A percentile compares a stretch with the other conserved stretches of the same genome.
These are phyloP conservation scores for Philopedon plagiatum DNA, from an alignment of 2,888 invertebrate genomes.

Conservation along the genomic window DNA sequence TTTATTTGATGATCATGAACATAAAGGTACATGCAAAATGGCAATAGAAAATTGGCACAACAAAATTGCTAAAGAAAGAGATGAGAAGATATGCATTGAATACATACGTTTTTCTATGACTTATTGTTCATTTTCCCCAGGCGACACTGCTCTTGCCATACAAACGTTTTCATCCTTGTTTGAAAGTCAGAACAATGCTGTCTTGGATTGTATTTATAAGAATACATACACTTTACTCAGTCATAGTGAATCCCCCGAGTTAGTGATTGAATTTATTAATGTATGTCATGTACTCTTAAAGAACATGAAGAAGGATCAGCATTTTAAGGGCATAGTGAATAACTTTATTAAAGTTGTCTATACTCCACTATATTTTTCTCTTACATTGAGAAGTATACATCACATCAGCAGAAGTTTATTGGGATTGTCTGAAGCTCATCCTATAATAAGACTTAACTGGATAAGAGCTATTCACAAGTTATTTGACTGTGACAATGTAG, in stretches of 20 bases:
- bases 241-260: constrained; percentile 2
- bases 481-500: background rate
- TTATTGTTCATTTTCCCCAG: background rate
- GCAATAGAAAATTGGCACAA: constrained; percentile 1
- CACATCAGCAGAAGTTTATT: constrained; percentile 7
- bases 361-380: constrained; percentile 14
- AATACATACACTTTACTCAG: constrained; percentile 38
- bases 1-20: background rate
- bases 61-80: constrained; percentile 16
- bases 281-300: constrained; percentile 36
- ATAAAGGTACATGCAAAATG: background rate
- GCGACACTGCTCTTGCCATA: background rate
- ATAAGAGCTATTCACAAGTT: constrained; percentile 23
- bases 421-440: constrained; percentile 15
- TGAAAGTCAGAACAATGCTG: constrained; percentile 51
- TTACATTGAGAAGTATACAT: background rate
- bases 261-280: constrained; percentile 39
- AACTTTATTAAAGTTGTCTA: constrained; percentile 43
- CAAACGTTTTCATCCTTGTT: constrained; percentile 51
- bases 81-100: constrained; percentile 10
- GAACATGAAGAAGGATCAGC: constrained; percentile 45
- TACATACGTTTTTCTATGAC: constrained; percentile 9
- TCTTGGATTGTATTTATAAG: constrained; percentile 49
- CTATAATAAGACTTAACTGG: constrained; percentile 22
- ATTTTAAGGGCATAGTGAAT: constrained; percentile 41